Evolutionary conservation across 2,888 invertebrate genomes (phyloP), one percentile per base, ranked within the genome.

Genomic region (Drosophila macrospina): DNA sequence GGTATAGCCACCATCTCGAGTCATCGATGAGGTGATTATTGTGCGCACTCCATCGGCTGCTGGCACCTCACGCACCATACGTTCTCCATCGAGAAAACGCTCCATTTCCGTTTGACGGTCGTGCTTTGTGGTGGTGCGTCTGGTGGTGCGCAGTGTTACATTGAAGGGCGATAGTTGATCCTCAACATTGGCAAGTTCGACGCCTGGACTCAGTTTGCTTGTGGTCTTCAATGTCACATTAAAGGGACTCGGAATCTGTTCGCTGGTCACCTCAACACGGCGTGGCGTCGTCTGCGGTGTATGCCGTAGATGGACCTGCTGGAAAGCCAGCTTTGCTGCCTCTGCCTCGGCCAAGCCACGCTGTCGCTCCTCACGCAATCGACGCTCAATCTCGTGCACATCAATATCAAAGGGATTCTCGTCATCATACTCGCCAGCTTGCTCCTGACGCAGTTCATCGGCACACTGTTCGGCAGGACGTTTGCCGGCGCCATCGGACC

Each of bases 61-160:
- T 6, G 91, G 92, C 0, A 94, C 91, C 80, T 96, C 94, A 47
- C 93, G 92, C n/a, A 94, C 91, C 34, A 95, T 91, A 94, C 95
- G 88, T 90, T 96, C 96, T 75, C 95, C 95, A 90, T 95, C 96
- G 47, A 96, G 95, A 77, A 95, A 94, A 83, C 94, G 94, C 6
- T 82, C 88, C 67, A 78, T 41, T 67, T 90, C 72, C 88, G 80
- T 81, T 72, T 90, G 64, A 62, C 85, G 48, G 62, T 77, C 57
- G 67, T 69, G 70, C 10, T 77, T 88, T 4, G 74, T 68, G 5
- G 69, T 80, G 6, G 70, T 78, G 10, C 87, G 76, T 10, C 85
- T 70, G n/a, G 80, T 77, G 47, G 80, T 82, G 47, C 90, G 88
- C 34, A 90, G 47, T 2, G 90, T 90, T 4, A 90, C 90, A 75